phyloP scores from a whole-genome alignment of 2,113 vertebrate species.

The Aldabrachelys gigantea region DNA sequence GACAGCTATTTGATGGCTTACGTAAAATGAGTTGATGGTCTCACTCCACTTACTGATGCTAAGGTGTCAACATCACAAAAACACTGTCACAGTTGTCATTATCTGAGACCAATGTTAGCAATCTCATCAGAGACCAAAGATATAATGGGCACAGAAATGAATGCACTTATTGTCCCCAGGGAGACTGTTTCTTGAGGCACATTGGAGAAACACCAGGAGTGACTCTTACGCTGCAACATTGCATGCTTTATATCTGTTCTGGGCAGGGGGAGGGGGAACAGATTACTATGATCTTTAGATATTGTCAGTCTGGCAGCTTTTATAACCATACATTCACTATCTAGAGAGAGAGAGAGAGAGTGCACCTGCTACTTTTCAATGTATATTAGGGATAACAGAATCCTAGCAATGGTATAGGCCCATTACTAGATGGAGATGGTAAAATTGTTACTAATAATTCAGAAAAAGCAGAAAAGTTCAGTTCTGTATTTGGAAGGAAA shows the following conservation, averaged over 20 bases:
- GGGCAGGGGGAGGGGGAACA: background rate
- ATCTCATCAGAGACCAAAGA: background rate
- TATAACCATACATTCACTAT: background rate
- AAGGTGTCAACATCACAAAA: background rate
- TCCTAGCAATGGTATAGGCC: fast-evolving
- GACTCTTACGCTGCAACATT: background rate
- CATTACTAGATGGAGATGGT: fast-evolving
- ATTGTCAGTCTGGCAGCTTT: background rate
- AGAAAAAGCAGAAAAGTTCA: background rate
- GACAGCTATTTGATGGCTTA: slow-evolving; percentile 6
- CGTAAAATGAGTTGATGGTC: background rate
- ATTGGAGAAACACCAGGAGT: fast-evolving
- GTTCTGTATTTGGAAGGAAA: background rate
- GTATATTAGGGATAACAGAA: background rate
- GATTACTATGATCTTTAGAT: background rate
- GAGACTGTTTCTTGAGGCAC: background rate
- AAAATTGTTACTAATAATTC: background rate
- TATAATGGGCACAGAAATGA: background rate
- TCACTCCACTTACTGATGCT: background rate
- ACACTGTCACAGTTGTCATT: background rate
- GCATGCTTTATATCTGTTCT: background rate
- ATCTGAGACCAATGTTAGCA: background rate
- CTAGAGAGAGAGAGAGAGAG: fast-evolving
- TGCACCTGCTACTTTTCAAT: background rate
- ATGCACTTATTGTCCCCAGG: fast-evolving